phyloP scores from a whole-genome alignment of 1,140 invertebrate genomes.

The Drosophila micromelanica region DNA sequence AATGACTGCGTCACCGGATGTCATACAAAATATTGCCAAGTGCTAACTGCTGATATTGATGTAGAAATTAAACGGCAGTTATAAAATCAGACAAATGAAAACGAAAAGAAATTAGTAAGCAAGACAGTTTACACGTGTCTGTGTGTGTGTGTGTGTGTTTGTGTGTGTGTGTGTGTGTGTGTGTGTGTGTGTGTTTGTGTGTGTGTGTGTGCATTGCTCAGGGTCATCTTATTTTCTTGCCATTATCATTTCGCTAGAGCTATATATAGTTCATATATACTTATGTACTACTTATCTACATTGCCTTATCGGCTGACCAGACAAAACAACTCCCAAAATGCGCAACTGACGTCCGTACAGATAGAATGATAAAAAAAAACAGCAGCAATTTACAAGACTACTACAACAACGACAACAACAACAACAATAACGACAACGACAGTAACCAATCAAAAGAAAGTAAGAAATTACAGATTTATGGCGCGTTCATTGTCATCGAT shows the following conservation, averaged over 20 bases:
- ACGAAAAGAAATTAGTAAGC: conserved; percentile 54
- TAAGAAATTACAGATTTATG: conserved; percentile 65
- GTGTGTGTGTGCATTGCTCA: conserved; percentile 4
- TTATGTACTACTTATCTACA: conserved; percentile 16
- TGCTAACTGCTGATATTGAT: conserved; percentile 52
- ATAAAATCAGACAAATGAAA: conserved; percentile 36
- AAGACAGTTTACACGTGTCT: no score
- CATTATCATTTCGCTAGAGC: conserved; percentile 12
- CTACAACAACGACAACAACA: neutral
- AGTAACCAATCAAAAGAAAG: conserved; percentile 52
- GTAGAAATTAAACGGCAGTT: conserved; percentile 35
- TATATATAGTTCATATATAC: conserved; percentile 6
- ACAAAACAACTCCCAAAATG: conserved; percentile 19
- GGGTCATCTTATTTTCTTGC: conserved; percentile 16
- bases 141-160: neutral
- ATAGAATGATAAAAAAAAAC: conserved; percentile 10
- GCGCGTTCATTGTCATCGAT: conserved; percentile 58
- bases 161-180: neutral
- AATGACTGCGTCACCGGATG: conserved; percentile 54
- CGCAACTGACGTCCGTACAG: neutral
- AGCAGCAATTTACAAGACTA: conserved; percentile 13
- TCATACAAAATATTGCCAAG: conserved; percentile 47
- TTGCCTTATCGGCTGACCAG: conserved; percentile 16
- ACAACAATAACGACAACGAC: conserved; percentile 3
- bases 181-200: neutral